Evolutionary conservation across 1,140 invertebrate species (phyloP).

Genomic region (Venustaconcha ellipsiformis): DNA sequence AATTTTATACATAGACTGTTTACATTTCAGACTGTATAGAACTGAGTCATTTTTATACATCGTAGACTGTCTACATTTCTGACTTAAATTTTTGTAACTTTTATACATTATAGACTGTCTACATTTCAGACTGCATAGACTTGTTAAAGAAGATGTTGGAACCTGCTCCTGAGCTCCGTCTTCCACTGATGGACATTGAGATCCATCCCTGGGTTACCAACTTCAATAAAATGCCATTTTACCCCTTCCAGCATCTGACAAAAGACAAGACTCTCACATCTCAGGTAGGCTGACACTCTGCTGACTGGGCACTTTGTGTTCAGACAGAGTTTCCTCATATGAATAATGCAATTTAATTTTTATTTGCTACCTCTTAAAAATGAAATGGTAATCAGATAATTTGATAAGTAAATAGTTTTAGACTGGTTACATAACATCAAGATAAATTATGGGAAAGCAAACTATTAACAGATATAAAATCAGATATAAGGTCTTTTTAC

Average conservation of each 20-base stretch:
- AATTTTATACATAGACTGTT: background rate
- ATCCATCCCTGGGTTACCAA: slow-evolving; percentile 67
- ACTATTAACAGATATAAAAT: too few species aligned
- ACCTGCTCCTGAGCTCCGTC: slow-evolving; percentile 60
- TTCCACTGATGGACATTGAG: slow-evolving; percentile 63
- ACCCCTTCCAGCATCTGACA: slow-evolving; percentile 56
- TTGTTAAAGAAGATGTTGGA: slow-evolving; percentile 65
- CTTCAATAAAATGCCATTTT: slow-evolving; percentile 59
- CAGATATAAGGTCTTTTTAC: too few species aligned
- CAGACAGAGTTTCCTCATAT: background rate
- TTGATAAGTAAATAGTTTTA: too few species aligned
- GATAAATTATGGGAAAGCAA: too few species aligned
- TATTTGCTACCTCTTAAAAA: too few species aligned
- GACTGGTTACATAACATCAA: too few species aligned
- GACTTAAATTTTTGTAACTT: slow-evolving; percentile 41
- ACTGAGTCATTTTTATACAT: background rate
- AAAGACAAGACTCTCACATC: slow-evolving; percentile 55
- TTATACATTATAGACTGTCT: background rate
- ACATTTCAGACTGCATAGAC: slow-evolving; percentile 60
- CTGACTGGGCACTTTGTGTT: slow-evolving; percentile 1
- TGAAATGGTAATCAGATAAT: too few species aligned
- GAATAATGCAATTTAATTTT: too few species aligned
- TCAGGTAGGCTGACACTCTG: slow-evolving; percentile 50
- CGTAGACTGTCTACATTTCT: slow-evolving; percentile 28
- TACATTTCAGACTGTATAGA: slow-evolving; percentile 59